A percentile compares a stretch with the other conserved stretches of the same genome.
These are phyloP conservation scores for Callionymus lyra DNA, from an alignment of 2,113 vertebrate genomes.

Conservation along the genomic window DNA sequence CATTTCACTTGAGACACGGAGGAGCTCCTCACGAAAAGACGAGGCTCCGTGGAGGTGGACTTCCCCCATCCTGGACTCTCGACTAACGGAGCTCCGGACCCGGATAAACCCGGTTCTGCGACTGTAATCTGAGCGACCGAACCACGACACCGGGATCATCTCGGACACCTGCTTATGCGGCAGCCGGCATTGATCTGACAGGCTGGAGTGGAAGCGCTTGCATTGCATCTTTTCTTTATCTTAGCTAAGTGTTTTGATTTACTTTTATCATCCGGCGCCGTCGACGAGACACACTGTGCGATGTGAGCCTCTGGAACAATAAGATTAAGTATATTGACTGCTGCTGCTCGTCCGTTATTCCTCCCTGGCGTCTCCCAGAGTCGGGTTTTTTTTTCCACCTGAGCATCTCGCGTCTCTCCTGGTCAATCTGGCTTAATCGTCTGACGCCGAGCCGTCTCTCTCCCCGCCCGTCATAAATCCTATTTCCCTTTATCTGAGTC, in stretches of 20 bases:
- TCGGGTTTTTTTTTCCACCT: conserved; percentile 14
- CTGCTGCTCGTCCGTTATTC: conserved; percentile 6
- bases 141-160: conserved; percentile 55
- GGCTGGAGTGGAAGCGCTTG: conserved; percentile 16
- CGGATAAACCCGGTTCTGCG: conserved; percentile 53
- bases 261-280: conserved; percentile 22
- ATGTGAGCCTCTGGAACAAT: conserved; percentile 20
- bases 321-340: conserved; percentile 24
- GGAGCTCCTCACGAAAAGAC: too few relatives aligned
- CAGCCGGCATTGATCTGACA: conserved; percentile 38
- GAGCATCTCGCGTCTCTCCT: conserved; percentile 6
- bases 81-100: conserved; percentile 58
- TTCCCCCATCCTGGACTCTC: conserved; percentile 50
- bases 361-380: conserved; percentile 14
- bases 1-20: conserved; percentile 12
- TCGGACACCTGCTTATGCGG: conserved; percentile 56
- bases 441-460: conserved; percentile 2
- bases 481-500: conserved; percentile 14
- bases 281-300: conserved; percentile 13
- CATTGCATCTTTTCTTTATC: conserved; percentile 42
- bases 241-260: conserved; percentile 33
- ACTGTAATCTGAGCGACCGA: conserved; percentile 58
- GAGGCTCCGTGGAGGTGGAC: too few relatives aligned
- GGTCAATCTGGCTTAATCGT: conserved; percentile 13
- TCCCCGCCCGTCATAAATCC: conserved; percentile 10